Evolutionary conservation across 2,888 invertebrate species (phyloP).

Genomic region (Hoplodrina blanda): DNA sequence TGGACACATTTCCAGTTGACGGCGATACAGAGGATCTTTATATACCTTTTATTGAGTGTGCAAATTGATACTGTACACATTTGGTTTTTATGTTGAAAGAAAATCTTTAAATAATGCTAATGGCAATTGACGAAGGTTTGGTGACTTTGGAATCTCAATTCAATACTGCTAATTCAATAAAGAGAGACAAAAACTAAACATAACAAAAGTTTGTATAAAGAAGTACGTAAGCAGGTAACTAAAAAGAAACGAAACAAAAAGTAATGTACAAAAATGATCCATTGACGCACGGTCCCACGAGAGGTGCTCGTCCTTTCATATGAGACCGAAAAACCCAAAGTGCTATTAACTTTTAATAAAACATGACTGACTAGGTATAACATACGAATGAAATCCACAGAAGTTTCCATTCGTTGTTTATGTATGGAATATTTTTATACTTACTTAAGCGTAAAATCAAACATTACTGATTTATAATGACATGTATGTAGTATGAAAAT

Average conservation of each 20-base stretch:
- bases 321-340: conserved; percentile 51
- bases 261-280: conserved; percentile 21
- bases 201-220: background rate
- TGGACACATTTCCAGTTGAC: no score
- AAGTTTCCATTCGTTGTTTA: conserved; percentile 28
- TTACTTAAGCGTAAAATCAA: background rate
- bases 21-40: no score
- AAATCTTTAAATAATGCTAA: no score
- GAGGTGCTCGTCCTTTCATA: conserved; percentile 57
- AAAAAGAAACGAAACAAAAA: conserved; percentile 39
- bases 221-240: background rate
- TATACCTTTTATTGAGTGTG: no score
- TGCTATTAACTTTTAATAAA: conserved; percentile 56
- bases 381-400: conserved; percentile 22
- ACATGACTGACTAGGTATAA: conserved; percentile 6
- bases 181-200: conserved; percentile 12
- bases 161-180: no score
- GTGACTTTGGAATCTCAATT: no score
- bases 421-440: conserved; percentile 6
- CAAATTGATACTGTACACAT: no score
- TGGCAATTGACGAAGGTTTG: no score
- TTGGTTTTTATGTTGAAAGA: no score
- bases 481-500: no score
- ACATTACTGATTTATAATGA: background rate
- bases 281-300: conserved; percentile 63